These are phyloP conservation scores for Drosophila maculinotata DNA, from an alignment of 2,888 invertebrate genomes.

Conservation along the genomic window DNA sequence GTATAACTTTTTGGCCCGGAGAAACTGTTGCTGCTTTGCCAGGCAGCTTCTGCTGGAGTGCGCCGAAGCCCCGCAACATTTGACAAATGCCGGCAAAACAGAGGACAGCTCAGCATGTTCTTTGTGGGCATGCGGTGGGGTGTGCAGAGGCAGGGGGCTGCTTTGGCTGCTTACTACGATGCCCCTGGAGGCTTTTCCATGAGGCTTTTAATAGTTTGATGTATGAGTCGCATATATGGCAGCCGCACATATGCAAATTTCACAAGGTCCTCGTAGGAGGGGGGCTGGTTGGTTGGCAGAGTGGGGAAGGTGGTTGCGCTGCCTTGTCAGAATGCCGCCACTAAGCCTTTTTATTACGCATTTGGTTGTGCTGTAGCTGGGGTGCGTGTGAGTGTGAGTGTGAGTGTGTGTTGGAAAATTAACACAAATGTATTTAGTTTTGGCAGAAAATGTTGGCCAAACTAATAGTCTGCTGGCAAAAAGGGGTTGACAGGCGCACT, in stretches of 20 bases:
- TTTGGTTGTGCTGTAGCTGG: too few relatives aligned
- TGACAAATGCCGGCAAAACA: constrained; percentile 73
- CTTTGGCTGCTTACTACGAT: constrained; percentile 21
- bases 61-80: constrained; percentile 72
- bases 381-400: too few relatives aligned
- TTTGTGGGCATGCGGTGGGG: neutral
- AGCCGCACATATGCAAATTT: constrained; percentile 67
- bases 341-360: constrained; percentile 63
- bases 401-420: constrained; percentile 62
- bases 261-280: constrained; percentile 42
- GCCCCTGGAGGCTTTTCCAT: constrained; percentile 67
- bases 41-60: constrained; percentile 40
- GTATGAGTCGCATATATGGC: constrained; percentile 68
- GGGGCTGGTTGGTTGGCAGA: too few relatives aligned
- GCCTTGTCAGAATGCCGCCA: constrained; percentile 49
- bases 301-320: constrained; percentile 3
- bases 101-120: constrained; percentile 26
- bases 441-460: constrained; percentile 50
- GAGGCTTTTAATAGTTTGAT: constrained; percentile 80
- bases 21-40: constrained; percentile 75
- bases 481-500: constrained; percentile 13
- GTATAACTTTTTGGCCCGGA: constrained; percentile 61
- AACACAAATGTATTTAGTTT: constrained; percentile 81
- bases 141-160: neutral
- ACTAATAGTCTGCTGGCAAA: constrained; percentile 50